Evolutionary conservation across 2,113 vertebrate genomes (phyloP).

Genomic region (Archilochus colubris): DNA sequence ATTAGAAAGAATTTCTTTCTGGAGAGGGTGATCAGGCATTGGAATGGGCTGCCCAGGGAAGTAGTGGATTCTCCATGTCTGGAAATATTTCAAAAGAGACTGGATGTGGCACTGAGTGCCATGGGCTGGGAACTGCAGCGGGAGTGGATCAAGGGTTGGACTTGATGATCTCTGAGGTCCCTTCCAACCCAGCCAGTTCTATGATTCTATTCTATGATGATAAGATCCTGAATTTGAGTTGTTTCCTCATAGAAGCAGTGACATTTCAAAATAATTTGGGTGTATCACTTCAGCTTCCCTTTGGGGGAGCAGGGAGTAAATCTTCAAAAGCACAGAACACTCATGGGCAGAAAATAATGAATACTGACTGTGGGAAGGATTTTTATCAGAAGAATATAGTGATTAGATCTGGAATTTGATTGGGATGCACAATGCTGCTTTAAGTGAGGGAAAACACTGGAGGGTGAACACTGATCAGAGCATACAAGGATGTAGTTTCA

Average conservation of each 20-base stretch:
- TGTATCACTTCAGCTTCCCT: not conserved
- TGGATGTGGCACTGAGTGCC: too few relatives aligned
- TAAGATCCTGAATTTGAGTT: not conserved
- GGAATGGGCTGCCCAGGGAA: too few relatives aligned
- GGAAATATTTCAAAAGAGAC: too few relatives aligned
- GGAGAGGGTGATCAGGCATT: too few relatives aligned
- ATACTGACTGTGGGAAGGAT: not conserved
- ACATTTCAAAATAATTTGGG: not conserved
- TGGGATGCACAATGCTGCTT: not conserved
- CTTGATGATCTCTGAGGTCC: too few relatives aligned
- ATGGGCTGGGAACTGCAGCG: too few relatives aligned
- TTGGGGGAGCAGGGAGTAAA: not conserved
- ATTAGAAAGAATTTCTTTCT: too few relatives aligned
- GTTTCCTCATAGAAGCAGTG: not conserved
- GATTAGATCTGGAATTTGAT: not conserved
- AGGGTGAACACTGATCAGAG: not conserved
- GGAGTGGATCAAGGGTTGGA: too few relatives aligned
- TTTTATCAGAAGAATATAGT: not conserved
- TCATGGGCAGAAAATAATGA: not conserved
- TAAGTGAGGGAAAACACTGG: not conserved
- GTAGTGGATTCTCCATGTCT: too few relatives aligned
- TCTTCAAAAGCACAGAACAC: not conserved
- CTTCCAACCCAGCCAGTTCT: too few relatives aligned
- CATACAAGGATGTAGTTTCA: not conserved
- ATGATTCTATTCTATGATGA: not conserved